Evolutionary conservation across 35 echinoderm and acorn worm species (phyloP).

Genomic region (Hemicentrotus pulcherrimus): DNA sequence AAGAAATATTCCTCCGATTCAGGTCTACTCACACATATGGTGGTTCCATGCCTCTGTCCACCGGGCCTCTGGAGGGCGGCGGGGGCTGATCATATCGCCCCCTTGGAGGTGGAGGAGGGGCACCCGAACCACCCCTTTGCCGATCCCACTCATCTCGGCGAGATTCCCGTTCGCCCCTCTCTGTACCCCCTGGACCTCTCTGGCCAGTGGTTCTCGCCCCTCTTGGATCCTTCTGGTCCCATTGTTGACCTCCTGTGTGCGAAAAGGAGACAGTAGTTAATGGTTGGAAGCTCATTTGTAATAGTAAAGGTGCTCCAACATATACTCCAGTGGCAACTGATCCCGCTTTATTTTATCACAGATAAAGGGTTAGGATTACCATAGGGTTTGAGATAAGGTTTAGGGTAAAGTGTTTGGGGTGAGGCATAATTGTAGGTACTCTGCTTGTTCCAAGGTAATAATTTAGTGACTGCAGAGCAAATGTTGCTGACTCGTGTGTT

Average conservation of each 20-base stretch:
- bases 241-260: constrained; percentile 26
- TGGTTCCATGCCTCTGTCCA: constrained; percentile 13
- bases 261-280: background rate
- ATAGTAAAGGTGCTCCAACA: no score
- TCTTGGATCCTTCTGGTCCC: constrained; percentile 17
- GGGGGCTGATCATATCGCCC: background rate
- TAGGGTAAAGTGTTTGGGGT: no score
- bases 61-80: background rate
- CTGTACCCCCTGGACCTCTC: background rate
- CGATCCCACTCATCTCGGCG: constrained; percentile 69
- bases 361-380: no score
- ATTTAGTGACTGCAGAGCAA: no score
- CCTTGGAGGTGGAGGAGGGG: background rate
- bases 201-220: background rate
- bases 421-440: no score
- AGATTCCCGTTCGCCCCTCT: constrained; percentile 55
- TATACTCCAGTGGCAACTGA: no score
- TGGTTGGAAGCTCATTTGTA: no score
- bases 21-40: constrained; percentile 26
- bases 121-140: background rate
- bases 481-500: no score
- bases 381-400: no score
- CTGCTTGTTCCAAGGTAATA: no score
- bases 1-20: no score
- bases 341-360: no score